Percentiles rank a stretch among this genome's conserved stretches.
These are phyloP conservation scores for Tetraodon nigroviridis DNA, from an alignment of 2,113 vertebrate species.

Conservation along the genomic window DNA sequence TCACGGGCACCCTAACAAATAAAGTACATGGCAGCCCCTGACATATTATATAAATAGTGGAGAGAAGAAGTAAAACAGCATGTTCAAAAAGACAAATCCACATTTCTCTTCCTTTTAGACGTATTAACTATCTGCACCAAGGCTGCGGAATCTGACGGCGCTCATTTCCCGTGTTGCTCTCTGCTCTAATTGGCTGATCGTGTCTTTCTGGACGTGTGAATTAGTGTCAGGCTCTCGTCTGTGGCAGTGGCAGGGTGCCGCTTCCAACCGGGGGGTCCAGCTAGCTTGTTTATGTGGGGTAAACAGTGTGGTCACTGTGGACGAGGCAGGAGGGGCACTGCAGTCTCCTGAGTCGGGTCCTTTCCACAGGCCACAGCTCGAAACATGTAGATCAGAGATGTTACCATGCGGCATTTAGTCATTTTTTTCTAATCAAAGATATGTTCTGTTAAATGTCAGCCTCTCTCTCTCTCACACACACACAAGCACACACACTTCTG, in stretches of 20 bases:
- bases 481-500: constrained; percentile 30
- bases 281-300: constrained; percentile 66
- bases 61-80: constrained; percentile 56
- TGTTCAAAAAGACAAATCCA: constrained; percentile 44
- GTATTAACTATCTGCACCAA: constrained; percentile 34
- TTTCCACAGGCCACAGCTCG: constrained; percentile 37
- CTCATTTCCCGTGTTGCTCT: constrained; percentile 59
- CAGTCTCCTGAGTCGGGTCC: constrained; percentile 38
- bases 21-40: constrained; percentile 58
- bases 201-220: constrained; percentile 63
- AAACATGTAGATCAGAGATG: no score
- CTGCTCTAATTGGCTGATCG: constrained; percentile 66
- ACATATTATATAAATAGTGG: constrained; percentile 67
- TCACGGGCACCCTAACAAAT: constrained; percentile 67
- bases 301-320: constrained; percentile 73
- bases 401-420: no score
- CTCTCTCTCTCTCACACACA: constrained; percentile 3
- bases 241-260: constrained; percentile 35
- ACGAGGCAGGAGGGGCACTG: constrained; percentile 45
- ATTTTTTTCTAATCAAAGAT: no score
- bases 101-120: constrained; percentile 52
- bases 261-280: constrained; percentile 58
- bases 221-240: constrained; percentile 39
- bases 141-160: constrained; percentile 48
- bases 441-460: no score